Conservation (phyloP, 2,797 vertebrate species). For the Bucorvus abyssinicus region DNA sequence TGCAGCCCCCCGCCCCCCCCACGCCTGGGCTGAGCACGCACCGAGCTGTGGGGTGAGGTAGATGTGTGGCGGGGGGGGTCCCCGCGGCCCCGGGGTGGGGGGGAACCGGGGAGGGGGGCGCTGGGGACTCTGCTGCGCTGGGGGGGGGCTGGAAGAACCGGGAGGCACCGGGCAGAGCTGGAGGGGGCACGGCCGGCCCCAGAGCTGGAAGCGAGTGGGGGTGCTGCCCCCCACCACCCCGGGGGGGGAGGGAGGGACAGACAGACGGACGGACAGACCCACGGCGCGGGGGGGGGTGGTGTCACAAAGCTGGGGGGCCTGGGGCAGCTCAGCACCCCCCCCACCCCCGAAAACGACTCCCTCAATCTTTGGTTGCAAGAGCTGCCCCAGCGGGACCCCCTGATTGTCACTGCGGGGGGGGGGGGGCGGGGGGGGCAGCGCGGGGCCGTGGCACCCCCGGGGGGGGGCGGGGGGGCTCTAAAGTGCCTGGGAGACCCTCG, state of each 20-base stretch:
- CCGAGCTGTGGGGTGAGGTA: slow-evolving; percentile 53
- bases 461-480: not conserved
- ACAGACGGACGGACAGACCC: not conserved
- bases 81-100: not conserved
- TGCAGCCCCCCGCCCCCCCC: not conserved
- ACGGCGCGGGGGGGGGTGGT: not conserved
- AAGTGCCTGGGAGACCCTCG: slow-evolving; percentile 36
- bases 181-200: not conserved
- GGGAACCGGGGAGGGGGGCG: too few relatives aligned
- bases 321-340: not conserved
- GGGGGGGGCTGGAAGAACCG: not conserved
- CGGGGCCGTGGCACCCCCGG: not conserved
- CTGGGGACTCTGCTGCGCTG: not conserved
- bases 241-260: too few relatives aligned
- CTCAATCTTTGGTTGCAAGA: not conserved
- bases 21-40: not conserved
- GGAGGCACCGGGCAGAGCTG: not conserved
- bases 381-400: not conserved
- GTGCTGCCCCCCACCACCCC: not conserved
- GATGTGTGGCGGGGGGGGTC: not conserved
- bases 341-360: not conserved
- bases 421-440: too few relatives aligned
- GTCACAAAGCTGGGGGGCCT: not conserved
- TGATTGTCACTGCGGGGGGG: not conserved
- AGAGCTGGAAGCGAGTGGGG: not conserved